Conservation (phyloP, 2,797 vertebrate genomes). For the Chelonia mydas region DNA sequence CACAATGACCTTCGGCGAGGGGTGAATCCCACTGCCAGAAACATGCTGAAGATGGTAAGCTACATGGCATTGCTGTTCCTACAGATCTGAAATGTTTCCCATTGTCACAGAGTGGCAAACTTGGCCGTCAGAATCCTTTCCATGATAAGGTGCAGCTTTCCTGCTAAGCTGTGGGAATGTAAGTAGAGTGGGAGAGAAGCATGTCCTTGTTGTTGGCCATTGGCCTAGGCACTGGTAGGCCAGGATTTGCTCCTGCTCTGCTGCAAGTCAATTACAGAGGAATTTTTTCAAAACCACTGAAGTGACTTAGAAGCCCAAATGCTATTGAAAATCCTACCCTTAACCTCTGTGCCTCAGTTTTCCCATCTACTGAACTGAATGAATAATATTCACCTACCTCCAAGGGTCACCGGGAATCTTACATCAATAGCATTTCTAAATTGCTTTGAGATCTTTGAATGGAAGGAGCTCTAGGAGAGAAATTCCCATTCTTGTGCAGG, state of each 20-base stretch:
- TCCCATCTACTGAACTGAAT: not conserved
- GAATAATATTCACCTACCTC: not conserved
- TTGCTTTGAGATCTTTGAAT: not conserved
- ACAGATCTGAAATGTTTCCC: not conserved
- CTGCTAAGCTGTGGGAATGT: not conserved
- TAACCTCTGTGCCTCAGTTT: not conserved
- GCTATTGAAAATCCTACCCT: not conserved
- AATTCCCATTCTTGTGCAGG: not conserved
- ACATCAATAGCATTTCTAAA: not conserved
- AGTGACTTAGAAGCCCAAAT: not conserved
- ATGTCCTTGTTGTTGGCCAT: not conserved
- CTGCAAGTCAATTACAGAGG: not conserved
- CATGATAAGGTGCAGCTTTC: not conserved
- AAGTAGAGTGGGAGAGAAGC: not conserved
- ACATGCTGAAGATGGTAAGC: constrained; percentile 78
- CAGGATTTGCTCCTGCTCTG: not conserved
- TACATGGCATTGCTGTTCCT: not conserved
- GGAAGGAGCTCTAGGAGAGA: not conserved
- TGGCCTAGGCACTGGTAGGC: not conserved
- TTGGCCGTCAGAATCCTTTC: not conserved
- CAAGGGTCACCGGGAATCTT: not conserved
- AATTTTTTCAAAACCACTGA: not conserved
- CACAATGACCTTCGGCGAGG: constrained; percentile 69
- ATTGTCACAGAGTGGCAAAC: not conserved
- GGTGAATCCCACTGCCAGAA: constrained; percentile 46